These are phyloP conservation scores for Tretioscincus oriximinensis DNA, from an alignment of 2,113 vertebrate species.

Conservation along the genomic window DNA sequence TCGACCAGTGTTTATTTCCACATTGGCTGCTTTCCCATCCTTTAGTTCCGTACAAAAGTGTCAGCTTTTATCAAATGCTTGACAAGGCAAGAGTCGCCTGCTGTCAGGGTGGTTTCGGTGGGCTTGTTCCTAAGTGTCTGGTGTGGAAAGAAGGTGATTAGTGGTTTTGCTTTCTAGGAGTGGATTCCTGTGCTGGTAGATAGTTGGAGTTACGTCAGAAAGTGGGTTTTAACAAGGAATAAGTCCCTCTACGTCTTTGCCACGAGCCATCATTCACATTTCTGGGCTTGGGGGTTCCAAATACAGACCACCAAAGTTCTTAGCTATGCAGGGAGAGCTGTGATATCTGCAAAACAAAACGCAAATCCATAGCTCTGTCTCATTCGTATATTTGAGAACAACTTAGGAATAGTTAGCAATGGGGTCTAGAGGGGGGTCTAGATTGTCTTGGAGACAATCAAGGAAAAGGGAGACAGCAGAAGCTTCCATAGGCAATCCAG, in stretches of 20 bases:
- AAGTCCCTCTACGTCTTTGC: background rate
- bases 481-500: no score
- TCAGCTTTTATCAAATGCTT: conserved; percentile 3
- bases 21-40: conserved; percentile 3
- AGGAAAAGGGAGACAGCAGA: no score
- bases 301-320: background rate
- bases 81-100: background rate
- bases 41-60: background rate
- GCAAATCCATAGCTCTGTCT: no score
- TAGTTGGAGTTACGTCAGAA: background rate
- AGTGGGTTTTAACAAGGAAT: background rate
- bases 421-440: no score
- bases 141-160: conserved; percentile 20
- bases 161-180: conserved; percentile 10
- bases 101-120: conserved; percentile 25
- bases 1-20: background rate
- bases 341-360: background rate
- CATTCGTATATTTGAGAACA: no score
- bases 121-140: conserved; percentile 30
- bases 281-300: background rate
- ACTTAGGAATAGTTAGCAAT: no score
- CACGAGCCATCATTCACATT: background rate
- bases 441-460: no score
- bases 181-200: conserved; percentile 2
- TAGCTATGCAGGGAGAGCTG: background rate